Evolutionary conservation across 2,113 vertebrate species (phyloP).

Genomic region (Tor tambroides): DNA sequence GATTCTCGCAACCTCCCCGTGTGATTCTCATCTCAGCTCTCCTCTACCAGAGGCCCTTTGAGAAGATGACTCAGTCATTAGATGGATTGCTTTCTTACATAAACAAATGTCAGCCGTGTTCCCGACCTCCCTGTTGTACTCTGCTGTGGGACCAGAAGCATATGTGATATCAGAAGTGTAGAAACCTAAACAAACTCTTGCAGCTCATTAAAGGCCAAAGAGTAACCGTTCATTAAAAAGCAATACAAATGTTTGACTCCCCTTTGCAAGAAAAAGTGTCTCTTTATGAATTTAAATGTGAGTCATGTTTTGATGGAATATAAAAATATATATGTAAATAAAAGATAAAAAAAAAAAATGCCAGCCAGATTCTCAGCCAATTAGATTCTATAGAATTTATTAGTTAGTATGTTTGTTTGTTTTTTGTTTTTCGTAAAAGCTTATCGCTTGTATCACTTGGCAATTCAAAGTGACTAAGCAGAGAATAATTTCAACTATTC

Average conservation of each 20-base stretch:
- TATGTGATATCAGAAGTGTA: constrained; percentile 50
- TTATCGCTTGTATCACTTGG: not conserved
- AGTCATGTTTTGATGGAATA: not conserved
- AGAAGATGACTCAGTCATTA: constrained; percentile 49
- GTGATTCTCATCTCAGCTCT: constrained; percentile 26
- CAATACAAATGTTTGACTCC: constrained; percentile 63
- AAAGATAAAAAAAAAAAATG: not conserved
- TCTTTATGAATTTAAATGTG: not conserved
- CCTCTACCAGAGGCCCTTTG: constrained; percentile 11
- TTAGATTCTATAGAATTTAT: no score
- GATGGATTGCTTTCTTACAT: constrained; percentile 50
- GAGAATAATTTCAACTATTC: not conserved
- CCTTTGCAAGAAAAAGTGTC: not conserved
- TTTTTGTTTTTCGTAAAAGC: not conserved
- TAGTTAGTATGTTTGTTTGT: not conserved
- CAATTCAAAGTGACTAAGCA: not conserved
- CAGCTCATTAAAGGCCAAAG: constrained; percentile 60
- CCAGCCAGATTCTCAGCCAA: no score
- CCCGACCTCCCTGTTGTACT: constrained; percentile 46
- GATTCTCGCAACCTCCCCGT: constrained; percentile 7
- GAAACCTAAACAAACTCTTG: constrained; percentile 17
- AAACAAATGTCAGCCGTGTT: constrained; percentile 42
- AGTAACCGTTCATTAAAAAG: constrained; percentile 70
- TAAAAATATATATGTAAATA: not conserved
- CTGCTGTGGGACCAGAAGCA: constrained; percentile 41